Percentiles rank a stretch among this genome's conserved stretches.
Conservation (phyloP, 2,797 vertebrate species). For the Eutrigla gurnardus region DNA sequence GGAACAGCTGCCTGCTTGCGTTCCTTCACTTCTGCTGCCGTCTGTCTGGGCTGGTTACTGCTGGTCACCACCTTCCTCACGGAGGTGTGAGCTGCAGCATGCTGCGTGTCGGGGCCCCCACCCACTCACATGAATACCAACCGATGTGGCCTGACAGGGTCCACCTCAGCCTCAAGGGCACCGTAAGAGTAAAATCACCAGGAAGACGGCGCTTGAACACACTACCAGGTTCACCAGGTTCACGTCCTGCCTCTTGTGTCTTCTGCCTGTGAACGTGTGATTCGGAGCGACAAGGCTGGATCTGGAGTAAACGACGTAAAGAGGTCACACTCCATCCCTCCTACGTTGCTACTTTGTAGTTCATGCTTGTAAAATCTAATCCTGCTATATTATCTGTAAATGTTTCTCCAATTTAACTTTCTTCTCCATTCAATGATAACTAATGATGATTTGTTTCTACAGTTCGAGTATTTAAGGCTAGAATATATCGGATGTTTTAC, state of each 20-base stretch:
- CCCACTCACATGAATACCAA: slow-evolving; percentile 66
- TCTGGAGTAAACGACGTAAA: too few relatives aligned
- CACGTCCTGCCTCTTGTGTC: not conserved
- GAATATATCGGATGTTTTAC: not conserved
- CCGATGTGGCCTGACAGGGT: slow-evolving; percentile 65
- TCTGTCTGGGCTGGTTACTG: slow-evolving; percentile 47
- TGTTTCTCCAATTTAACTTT: not conserved
- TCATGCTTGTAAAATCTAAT: not conserved
- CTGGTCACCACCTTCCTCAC: slow-evolving; percentile 25
- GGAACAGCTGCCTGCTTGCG: slow-evolving; percentile 59
- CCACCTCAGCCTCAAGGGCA: slow-evolving; percentile 18
- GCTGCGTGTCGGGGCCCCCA: slow-evolving; percentile 45
- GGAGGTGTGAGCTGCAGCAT: slow-evolving; percentile 44
- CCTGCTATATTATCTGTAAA: too few relatives aligned
- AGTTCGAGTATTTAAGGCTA: not conserved
- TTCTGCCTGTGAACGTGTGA: slow-evolving; percentile 6
- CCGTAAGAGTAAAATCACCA: slow-evolving; percentile 14
- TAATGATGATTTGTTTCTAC: not conserved
- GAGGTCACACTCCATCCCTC: too few relatives aligned
- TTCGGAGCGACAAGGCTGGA: not conserved
- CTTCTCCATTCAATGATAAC: not conserved
- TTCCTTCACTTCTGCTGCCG: slow-evolving; percentile 6
- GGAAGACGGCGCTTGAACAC: not conserved
- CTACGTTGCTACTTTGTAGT: not conserved
- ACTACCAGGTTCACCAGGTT: too few relatives aligned